Conservation (phyloP, 2,797 vertebrate genomes). For the Sorex maritimensis region DNA sequence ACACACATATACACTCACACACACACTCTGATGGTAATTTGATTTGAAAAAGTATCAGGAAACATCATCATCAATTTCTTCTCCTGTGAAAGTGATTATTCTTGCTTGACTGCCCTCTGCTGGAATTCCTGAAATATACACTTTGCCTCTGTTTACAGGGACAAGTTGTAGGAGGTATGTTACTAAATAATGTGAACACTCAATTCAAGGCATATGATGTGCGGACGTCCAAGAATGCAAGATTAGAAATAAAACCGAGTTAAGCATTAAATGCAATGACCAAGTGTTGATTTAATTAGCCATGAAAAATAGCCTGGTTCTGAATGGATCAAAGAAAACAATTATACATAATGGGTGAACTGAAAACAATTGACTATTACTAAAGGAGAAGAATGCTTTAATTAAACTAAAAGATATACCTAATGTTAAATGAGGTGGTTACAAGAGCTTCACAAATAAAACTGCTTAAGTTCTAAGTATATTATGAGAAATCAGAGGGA, state of each 20-base stretch:
- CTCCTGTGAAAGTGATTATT: constrained; percentile 89
- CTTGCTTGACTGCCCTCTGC: constrained; percentile 93
- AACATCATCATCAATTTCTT: constrained; percentile 83
- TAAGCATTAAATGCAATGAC: constrained; percentile 75
- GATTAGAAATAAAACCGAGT: constrained; percentile 80
- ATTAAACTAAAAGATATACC: constrained; percentile 90
- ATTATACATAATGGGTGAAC: constrained; percentile 79
- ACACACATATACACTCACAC: constrained; percentile 6
- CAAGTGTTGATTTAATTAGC: constrained; percentile 79
- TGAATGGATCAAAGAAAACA: constrained; percentile 83
- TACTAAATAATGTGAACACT: constrained; percentile 64
- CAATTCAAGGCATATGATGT: constrained; percentile 75
- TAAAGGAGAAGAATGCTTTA: constrained; percentile 85
- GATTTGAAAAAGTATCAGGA: constrained; percentile 80
- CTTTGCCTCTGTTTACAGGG: constrained; percentile 76
- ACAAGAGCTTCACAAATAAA: constrained; percentile 81
- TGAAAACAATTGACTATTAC: constrained; percentile 86
- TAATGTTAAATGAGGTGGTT: constrained; percentile 89
- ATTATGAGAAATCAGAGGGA: constrained; percentile 86
- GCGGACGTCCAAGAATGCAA: constrained; percentile 58
- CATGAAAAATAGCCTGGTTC: constrained; percentile 71
- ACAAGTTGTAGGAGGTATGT: constrained; percentile 64
- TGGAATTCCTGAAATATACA: constrained; percentile 89
- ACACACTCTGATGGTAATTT: constrained; percentile 82
- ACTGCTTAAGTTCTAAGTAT: constrained; percentile 79